phyloP scores from a whole-genome alignment of 1,140 invertebrate genomes.

The Plodia interpunctella region DNA sequence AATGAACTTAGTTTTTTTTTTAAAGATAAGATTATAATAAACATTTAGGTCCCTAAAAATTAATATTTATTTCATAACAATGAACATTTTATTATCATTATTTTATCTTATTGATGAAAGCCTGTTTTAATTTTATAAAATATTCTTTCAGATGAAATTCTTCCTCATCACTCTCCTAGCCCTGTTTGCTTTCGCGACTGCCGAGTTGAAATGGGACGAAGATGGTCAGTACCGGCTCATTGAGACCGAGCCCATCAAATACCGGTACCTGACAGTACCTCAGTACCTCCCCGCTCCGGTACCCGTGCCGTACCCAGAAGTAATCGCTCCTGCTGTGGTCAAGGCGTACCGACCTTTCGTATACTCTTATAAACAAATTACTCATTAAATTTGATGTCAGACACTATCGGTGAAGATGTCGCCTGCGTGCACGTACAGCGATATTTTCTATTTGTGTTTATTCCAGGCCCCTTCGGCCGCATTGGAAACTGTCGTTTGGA shows the following conservation, averaged over 20 bases:
- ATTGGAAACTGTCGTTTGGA: too few relatives aligned
- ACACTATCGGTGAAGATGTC: too few relatives aligned
- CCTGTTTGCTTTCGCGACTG: slow-evolving; percentile 6
- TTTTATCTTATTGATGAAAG: neutral
- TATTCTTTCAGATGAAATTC: slow-evolving; percentile 16
- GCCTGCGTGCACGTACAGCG: too few relatives aligned
- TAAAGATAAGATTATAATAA: too few relatives aligned
- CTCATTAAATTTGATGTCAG: neutral
- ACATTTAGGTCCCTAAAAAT: too few relatives aligned
- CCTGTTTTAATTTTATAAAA: too few relatives aligned
- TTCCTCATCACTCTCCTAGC: neutral
- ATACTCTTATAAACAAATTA: slow-evolving; percentile 5
- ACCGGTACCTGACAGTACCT: neutral
- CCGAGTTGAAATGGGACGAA: slow-evolving; percentile 19
- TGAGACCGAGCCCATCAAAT: slow-evolving; percentile 10
- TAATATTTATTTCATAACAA: too few relatives aligned
- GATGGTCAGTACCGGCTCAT: slow-evolving; percentile 22
- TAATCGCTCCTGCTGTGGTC: neutral
- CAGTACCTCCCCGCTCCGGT: neutral
- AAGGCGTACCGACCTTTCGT: neutral
- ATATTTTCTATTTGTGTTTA: too few relatives aligned
- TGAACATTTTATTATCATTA: neutral
- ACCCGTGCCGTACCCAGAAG: neutral
- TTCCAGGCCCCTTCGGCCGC: too few relatives aligned
- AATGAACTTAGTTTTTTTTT: too few relatives aligned